Evolutionary conservation across 2,797 vertebrate genomes (phyloP).

Genomic region (Vireo griseus): DNA sequence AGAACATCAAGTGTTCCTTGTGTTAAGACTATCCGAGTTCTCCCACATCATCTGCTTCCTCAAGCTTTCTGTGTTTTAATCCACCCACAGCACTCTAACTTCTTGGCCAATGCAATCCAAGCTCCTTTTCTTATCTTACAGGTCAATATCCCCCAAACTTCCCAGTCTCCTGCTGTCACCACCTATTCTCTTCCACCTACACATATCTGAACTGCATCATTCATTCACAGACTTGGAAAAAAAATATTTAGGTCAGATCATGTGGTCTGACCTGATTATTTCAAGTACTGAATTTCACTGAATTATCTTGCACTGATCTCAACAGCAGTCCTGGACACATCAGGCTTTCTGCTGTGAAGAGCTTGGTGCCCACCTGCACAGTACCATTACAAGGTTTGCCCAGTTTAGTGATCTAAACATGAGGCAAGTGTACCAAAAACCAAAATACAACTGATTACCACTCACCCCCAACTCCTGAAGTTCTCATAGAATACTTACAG

Average conservation of each 20-base stretch:
- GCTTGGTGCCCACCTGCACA: neutral
- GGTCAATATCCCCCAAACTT: neutral
- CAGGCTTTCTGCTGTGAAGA: neutral
- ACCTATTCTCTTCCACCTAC: neutral
- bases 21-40: neutral
- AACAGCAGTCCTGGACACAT: neutral
- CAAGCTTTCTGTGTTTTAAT: neutral
- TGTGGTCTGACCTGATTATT: slow-evolving; percentile 10
- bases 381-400: neutral
- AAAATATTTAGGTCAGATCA: slow-evolving; percentile 29
- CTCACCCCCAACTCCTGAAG: neutral
- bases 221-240: neutral
- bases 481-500: slow-evolving; percentile 78
- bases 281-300: neutral
- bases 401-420: neutral
- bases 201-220: neutral
- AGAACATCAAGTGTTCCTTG: neutral
- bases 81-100: neutral
- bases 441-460: neutral
- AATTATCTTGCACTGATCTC: neutral
- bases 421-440: neutral
- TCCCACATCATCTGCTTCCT: neutral
- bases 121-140: neutral
- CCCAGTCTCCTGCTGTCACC: neutral
- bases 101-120: neutral